Percentiles rank a stretch among this genome's conserved stretches.
Evolutionary conservation across 2,888 invertebrate genomes (phyloP).

Genomic region (Cantharis nigra): DNA sequence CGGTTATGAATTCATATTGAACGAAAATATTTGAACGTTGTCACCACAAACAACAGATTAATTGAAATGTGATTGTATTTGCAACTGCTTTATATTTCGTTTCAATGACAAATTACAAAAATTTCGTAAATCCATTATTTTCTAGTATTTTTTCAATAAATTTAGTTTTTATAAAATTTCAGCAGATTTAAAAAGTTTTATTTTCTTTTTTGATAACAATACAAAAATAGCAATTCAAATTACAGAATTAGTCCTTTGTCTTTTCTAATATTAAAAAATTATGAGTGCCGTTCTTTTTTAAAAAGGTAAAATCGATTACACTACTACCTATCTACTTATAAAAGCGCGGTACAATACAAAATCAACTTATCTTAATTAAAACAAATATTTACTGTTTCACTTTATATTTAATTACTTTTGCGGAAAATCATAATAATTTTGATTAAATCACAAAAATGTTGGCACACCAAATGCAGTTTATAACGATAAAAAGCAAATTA

Average conservation of each 20-base stretch:
- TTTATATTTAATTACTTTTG: neutral
- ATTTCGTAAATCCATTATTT: neutral
- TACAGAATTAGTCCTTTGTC: no score
- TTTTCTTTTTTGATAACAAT: no score
- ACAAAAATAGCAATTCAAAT: no score
- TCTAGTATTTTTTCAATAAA: neutral
- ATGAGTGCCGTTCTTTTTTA: neutral
- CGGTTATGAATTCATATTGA: slow-evolving; percentile 39
- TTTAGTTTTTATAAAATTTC: neutral
- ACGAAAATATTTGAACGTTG: slow-evolving; percentile 40
- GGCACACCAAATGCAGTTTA: neutral
- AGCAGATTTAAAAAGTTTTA: no score
- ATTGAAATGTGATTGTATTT: slow-evolving; percentile 34
- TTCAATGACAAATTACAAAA: slow-evolving; percentile 21
- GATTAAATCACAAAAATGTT: neutral
- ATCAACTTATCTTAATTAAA: neutral
- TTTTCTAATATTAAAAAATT: neutral
- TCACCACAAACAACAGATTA: slow-evolving; percentile 36
- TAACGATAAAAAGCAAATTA: neutral
- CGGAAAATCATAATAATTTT: neutral
- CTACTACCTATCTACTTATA: neutral
- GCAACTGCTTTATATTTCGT: slow-evolving; percentile 12
- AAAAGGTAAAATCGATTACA: neutral
- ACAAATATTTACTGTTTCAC: neutral
- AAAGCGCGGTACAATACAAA: neutral